A percentile compares a stretch with the other conserved stretches of the same genome.
Evolutionary conservation across 1,140 invertebrate species (phyloP).

Genomic region (Macrobrachium nipponense): DNA sequence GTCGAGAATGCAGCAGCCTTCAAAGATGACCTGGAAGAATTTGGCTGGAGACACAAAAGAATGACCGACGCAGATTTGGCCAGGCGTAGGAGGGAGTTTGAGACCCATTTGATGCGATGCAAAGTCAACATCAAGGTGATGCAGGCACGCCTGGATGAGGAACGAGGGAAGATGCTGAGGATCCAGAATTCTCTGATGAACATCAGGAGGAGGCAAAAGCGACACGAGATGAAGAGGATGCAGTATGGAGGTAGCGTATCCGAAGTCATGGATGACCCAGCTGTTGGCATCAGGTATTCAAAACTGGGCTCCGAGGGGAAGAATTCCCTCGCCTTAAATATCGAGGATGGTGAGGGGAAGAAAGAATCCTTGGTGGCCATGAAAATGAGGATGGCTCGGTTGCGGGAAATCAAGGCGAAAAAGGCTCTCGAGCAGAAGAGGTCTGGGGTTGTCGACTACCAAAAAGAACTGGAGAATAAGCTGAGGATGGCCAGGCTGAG

Average conservation of each 20-base stretch:
- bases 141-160: conserved; percentile 22
- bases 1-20: no score
- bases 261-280: not conserved
- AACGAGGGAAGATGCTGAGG: conserved; percentile 13
- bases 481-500: not conserved
- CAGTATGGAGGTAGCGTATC: not conserved
- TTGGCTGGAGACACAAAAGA: not conserved
- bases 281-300: not conserved
- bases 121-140: conserved; percentile 24
- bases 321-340: not conserved
- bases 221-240: conserved; percentile 22
- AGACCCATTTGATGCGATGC: not conserved
- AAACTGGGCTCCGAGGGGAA: not conserved
- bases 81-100: not conserved
- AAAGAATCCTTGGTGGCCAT: not conserved
- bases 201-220: not conserved
- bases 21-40: not conserved
- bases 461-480: not conserved
- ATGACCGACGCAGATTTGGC: not conserved
- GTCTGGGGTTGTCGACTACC: no score
- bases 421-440: not conserved
- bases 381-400: not conserved
- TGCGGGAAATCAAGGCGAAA: not conserved
- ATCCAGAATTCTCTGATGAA: conserved; percentile 8
- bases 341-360: not conserved